Percentiles rank a stretch among this genome's conserved stretches.
Conservation (phyloP, 2,797 vertebrate genomes). For the Tokudaia muenninki region DNA sequence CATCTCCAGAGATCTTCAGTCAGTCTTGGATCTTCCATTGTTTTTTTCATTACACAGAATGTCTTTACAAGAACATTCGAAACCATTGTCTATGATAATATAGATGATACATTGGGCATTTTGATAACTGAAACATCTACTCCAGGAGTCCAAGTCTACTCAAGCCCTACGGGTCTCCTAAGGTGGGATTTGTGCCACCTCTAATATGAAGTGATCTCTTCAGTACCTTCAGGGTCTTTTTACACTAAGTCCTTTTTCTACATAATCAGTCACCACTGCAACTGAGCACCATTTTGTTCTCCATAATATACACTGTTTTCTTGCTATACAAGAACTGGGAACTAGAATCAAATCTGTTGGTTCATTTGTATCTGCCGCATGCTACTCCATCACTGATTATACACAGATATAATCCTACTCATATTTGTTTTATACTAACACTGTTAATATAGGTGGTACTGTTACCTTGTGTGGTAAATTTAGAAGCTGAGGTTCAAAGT, state of each 20-base stretch:
- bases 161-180: neutral
- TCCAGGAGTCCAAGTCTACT: too few species aligned
- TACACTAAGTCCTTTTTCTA: neutral
- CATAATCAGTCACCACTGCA: neutral
- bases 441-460: neutral
- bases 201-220: neutral
- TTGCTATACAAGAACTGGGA: neutral
- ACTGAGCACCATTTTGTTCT: neutral
- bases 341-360: neutral
- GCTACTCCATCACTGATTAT: neutral
- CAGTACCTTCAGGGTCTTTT: neutral
- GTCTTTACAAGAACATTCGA: neutral
- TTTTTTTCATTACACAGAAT: neutral
- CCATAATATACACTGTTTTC: neutral
- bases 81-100: neutral
- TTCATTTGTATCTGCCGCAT: neutral
- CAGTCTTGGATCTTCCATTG: neutral
- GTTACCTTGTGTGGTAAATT: neutral
- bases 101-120: neutral
- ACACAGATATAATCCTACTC: neutral
- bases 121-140: neutral
- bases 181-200: neutral
- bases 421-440: neutral
- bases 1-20: neutral
- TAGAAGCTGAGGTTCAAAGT: neutral